phyloP scores from a whole-genome alignment of 2,797 vertebrate species.

The Crenuchus spilurus region DNA sequence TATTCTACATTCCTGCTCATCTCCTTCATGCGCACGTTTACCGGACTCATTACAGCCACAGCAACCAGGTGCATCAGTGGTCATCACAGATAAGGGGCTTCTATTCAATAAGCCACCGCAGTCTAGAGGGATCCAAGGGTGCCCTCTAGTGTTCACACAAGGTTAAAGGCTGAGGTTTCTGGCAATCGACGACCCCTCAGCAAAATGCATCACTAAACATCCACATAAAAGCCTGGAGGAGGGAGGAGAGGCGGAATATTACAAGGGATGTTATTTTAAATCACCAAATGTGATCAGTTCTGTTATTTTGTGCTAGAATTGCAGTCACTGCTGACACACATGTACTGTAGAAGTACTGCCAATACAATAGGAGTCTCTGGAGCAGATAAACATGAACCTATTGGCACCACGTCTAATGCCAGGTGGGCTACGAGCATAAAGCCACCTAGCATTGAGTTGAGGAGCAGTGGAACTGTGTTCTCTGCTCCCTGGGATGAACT shows the following conservation, averaged over 20 bases:
- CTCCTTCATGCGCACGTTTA: conserved; percentile 19
- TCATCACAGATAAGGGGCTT: conserved; percentile 28
- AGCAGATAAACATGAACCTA: no score
- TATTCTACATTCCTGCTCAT: not conserved
- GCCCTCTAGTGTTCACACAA: conserved; percentile 63
- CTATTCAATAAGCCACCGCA: conserved; percentile 37
- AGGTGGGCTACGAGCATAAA: no score
- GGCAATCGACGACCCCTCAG: not conserved
- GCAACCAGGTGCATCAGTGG: conserved; percentile 16
- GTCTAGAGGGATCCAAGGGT: conserved; percentile 55
- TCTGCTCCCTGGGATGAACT: no score
- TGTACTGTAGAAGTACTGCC: no score
- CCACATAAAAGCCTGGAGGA: not conserved
- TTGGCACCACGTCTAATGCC: no score
- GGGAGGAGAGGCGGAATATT: not conserved
- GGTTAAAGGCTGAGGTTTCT: not conserved
- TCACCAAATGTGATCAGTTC: not conserved
- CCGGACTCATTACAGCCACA: conserved; percentile 5
- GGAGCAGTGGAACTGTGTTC: no score
- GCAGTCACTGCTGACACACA: no score
- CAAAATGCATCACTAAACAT: not conserved
- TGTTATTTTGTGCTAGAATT: not conserved
- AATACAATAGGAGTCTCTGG: no score
- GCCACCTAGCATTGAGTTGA: no score
- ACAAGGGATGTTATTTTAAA: not conserved